Conservation (phyloP, 2,797 vertebrate species). For the Cichlasoma orientale region DNA sequence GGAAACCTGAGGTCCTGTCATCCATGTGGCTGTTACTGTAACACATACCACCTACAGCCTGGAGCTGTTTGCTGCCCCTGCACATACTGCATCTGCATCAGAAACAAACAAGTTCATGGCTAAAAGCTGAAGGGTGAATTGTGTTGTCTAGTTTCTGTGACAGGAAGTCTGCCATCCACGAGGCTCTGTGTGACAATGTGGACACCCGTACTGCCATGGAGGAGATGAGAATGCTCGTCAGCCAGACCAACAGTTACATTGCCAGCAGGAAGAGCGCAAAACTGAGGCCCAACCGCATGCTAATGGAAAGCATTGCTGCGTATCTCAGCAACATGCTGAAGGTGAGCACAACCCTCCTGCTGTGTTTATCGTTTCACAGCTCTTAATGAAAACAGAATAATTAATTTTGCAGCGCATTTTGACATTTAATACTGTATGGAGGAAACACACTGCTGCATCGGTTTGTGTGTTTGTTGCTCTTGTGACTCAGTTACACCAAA, state of each 20-base stretch:
- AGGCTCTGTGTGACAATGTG: conserved; percentile 93
- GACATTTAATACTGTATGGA: no score
- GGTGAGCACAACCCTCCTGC: conserved; percentile 72
- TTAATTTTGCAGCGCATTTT: neutral
- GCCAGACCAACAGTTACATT: conserved; percentile 92
- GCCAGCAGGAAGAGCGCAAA: conserved; percentile 86
- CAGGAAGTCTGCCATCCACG: conserved; percentile 87
- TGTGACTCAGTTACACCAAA: no score
- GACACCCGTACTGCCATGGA: conserved; percentile 92
- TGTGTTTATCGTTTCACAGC: neutral
- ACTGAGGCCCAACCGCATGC: conserved; percentile 85
- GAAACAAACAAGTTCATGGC: no score
- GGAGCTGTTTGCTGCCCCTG: no score
- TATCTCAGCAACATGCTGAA: conserved; percentile 92
- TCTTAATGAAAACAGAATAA: neutral
- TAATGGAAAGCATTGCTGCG: conserved; percentile 83
- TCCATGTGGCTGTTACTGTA: no score
- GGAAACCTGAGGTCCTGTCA: no score
- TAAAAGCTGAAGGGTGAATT: neutral
- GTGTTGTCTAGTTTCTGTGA: conserved; percentile 83
- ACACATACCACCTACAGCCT: no score
- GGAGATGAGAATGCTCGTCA: conserved; percentile 90
- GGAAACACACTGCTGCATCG: neutral
- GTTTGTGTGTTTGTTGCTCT: no score
- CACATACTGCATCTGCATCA: no score